Conservation (phyloP, 2,797 vertebrate species). For the Melanotaenia nigrans region DNA sequence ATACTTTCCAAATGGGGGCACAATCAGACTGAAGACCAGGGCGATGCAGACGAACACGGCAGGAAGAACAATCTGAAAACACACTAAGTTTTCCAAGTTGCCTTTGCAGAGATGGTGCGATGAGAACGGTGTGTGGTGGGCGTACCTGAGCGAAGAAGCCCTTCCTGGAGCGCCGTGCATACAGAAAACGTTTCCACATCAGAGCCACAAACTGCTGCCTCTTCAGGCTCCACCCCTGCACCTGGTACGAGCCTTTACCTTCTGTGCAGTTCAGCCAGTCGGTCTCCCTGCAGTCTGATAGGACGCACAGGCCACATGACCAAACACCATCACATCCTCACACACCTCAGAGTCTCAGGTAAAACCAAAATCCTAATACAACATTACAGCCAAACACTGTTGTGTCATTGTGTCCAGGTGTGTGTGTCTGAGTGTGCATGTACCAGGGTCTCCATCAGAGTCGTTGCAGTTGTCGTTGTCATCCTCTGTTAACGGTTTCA, state of each 20-base stretch:
- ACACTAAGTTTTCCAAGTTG: background rate
- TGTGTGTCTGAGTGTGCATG: background rate
- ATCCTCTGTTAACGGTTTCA: slow-evolving; percentile 91
- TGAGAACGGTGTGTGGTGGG: accelerated
- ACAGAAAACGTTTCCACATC: slow-evolving; percentile 94
- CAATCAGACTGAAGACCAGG: slow-evolving; percentile 94
- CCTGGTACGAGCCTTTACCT: slow-evolving; percentile 91
- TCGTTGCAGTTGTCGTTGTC: slow-evolving; percentile 88
- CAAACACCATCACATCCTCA: background rate
- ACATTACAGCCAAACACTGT: no score
- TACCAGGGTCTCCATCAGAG: slow-evolving; percentile 88
- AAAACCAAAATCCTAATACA: background rate
- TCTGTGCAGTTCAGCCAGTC: slow-evolving; percentile 89
- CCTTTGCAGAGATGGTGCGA: accelerated
- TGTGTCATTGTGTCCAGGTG: no score
- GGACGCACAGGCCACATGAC: slow-evolving; percentile 1
- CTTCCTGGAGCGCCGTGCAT: slow-evolving; percentile 93
- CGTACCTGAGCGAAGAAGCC: slow-evolving; percentile 96
- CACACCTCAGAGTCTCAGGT: background rate
- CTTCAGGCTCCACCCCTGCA: slow-evolving; percentile 91
- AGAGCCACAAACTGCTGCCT: slow-evolving; percentile 94
- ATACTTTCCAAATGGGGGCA: slow-evolving; percentile 97
- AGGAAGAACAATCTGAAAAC: slow-evolving; percentile 91
- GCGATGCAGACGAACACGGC: slow-evolving; percentile 98
- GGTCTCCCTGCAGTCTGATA: slow-evolving; percentile 89